phyloP scores from a whole-genome alignment of 2,113 vertebrate genomes.

The Columbina picui region DNA sequence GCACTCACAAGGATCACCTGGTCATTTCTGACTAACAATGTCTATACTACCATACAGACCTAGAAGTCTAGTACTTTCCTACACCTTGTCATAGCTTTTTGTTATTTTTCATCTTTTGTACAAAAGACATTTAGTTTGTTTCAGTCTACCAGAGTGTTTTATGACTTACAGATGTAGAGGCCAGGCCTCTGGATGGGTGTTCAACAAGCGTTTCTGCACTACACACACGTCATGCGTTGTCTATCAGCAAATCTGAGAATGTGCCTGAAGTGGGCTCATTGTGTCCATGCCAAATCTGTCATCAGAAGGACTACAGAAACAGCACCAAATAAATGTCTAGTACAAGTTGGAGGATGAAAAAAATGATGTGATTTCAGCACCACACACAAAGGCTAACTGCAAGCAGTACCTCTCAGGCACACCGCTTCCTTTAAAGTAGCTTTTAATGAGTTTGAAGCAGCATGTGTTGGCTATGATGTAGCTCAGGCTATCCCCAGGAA shows the following conservation, averaged over 20 bases:
- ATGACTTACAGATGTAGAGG: neutral
- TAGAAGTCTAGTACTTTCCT: neutral
- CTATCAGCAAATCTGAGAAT: neutral
- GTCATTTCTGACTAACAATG: neutral
- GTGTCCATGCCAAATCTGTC: neutral
- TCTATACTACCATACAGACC: neutral
- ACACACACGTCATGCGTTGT: fast-evolving
- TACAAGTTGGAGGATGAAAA: neutral
- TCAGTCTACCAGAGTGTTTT: neutral
- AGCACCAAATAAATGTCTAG: neutral
- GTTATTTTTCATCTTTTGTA: neutral
- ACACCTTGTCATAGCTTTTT: neutral
- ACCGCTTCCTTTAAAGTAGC: neutral
- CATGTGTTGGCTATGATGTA: neutral
- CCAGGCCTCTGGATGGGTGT: neutral
- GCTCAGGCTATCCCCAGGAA: neutral
- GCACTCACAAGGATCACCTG: neutral
- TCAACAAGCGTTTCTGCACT: neutral
- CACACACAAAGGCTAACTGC: neutral
- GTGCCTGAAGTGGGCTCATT: neutral
- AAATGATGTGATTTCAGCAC: neutral
- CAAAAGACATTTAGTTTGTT: neutral
- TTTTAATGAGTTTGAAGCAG: neutral
- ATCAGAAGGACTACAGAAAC: neutral
- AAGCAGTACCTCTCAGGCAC: neutral